Percentiles rank a stretch among this genome's conserved stretches.
Evolutionary conservation across 1,140 invertebrate genomes (phyloP).

Genomic region (Coelopa frigida): DNA sequence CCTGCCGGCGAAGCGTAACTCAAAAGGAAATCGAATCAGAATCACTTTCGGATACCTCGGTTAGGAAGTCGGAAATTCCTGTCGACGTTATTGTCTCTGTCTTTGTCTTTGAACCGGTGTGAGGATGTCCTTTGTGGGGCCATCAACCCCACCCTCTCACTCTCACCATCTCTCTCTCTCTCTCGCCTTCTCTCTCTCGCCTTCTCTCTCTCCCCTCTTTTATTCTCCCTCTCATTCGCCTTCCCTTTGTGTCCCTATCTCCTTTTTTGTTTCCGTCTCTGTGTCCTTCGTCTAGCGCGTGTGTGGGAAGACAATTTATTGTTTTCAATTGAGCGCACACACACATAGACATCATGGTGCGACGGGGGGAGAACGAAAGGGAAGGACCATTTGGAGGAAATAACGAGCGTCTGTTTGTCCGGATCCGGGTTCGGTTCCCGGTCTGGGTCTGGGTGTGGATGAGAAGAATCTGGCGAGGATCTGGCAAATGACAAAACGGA

Average conservation of each 20-base stretch:
- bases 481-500: conserved; percentile 45
- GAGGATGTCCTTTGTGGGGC: conserved; percentile 9
- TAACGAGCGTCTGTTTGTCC: not conserved
- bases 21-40: conserved; percentile 41
- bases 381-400: no score
- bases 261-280: not conserved
- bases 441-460: conserved; percentile 12
- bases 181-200: no score
- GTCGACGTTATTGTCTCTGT: conserved; percentile 41
- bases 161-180: no score
- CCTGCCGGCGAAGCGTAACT: not conserved
- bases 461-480: conserved; percentile 39
- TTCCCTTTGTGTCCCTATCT: conserved; percentile 8
- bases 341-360: not conserved
- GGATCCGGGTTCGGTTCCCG: conserved; percentile 1
- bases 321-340: conserved; percentile 43
- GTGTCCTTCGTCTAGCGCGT: conserved; percentile 5
- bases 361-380: no score
- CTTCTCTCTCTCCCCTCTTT: no score
- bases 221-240: no score
- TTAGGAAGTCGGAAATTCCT: conserved; percentile 43
- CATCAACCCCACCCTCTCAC: conserved; percentile 1
- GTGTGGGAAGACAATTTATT: conserved; percentile 39
- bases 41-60: conserved; percentile 45
- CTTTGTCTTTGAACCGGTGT: conserved; percentile 25